These are phyloP conservation scores for Cybosia mesomella DNA, from an alignment of 2,888 invertebrate genomes.

Conservation along the genomic window DNA sequence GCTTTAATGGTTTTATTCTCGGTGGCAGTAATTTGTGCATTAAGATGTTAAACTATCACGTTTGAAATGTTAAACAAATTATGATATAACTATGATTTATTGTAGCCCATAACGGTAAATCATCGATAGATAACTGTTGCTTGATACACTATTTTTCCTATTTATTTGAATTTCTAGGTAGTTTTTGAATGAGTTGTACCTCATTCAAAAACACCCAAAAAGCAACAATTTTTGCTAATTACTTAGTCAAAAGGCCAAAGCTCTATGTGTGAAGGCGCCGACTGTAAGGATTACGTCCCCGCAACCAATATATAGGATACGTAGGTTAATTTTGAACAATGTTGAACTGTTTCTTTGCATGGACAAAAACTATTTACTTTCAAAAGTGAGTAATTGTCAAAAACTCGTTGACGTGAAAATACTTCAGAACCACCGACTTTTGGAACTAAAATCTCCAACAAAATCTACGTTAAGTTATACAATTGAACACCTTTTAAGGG, in stretches of 20 bases:
- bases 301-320: neutral
- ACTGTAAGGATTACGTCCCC: neutral
- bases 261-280: conserved; percentile 6
- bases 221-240: neutral
- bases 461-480: conserved; percentile 68
- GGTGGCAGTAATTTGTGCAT: conserved; percentile 18
- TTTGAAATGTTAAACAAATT: conserved; percentile 7
- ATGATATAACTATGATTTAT: neutral
- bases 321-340: conserved; percentile 4
- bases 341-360: conserved; percentile 19
- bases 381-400: conserved; percentile 40
- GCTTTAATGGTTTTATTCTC: conserved; percentile 31
- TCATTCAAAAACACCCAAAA: neutral
- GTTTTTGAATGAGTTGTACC: no score
- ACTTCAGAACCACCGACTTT: conserved; percentile 64
- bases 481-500: conserved; percentile 81
- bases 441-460: conserved; percentile 50
- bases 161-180: neutral
- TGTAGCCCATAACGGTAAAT: neutral
- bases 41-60: conserved; percentile 19
- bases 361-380: conserved; percentile 26
- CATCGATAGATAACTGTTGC: neutral
- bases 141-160: no score
- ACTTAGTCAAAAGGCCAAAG: neutral
- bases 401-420: conserved; percentile 72